phyloP scores from a whole-genome alignment of 1,140 invertebrate species.

The Pissodes strobi region DNA sequence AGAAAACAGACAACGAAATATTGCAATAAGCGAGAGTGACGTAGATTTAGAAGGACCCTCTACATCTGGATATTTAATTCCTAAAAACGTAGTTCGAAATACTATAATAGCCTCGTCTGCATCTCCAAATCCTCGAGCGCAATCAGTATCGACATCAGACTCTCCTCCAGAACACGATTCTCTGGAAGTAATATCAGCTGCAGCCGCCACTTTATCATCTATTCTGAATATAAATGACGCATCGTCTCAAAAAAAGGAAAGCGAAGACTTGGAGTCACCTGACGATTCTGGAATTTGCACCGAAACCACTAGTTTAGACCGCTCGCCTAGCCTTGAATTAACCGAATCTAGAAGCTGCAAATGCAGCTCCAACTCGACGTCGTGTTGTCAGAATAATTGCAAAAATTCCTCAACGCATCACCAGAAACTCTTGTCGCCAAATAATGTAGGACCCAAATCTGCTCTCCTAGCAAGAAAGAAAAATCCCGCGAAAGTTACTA shows the following conservation, averaged over 20 bases:
- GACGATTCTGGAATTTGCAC: constrained; percentile 73
- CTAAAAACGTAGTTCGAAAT: constrained; percentile 56
- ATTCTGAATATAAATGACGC: constrained; percentile 61
- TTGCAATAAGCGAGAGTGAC: constrained; percentile 22
- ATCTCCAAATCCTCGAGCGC: constrained; percentile 25
- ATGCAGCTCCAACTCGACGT: constrained; percentile 23
- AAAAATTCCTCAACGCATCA: background rate
- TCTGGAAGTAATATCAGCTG: constrained; percentile 65
- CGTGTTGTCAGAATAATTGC: constrained; percentile 5
- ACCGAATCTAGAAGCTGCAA: constrained; percentile 17
- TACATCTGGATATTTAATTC: constrained; percentile 61
- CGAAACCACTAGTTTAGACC: constrained; percentile 70
- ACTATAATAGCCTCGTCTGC: constrained; percentile 43
- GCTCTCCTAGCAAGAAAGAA: constrained; percentile 26
- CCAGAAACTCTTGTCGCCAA: constrained; percentile 1
- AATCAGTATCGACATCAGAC: constrained; percentile 37
- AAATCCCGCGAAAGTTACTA: constrained; percentile 3
- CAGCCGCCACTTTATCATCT: constrained; percentile 69
- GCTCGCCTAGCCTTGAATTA: constrained; percentile 61
- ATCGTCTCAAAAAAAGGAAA: constrained; percentile 18
- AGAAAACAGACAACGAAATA: constrained; percentile 13
- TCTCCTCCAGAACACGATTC: constrained; percentile 61
- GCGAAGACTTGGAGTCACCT: constrained; percentile 54
- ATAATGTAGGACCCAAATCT: background rate
- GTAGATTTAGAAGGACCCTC: constrained; percentile 53